Conservation (phyloP, 1,140 invertebrate genomes). For the Zaprionus gabonicus region DNA sequence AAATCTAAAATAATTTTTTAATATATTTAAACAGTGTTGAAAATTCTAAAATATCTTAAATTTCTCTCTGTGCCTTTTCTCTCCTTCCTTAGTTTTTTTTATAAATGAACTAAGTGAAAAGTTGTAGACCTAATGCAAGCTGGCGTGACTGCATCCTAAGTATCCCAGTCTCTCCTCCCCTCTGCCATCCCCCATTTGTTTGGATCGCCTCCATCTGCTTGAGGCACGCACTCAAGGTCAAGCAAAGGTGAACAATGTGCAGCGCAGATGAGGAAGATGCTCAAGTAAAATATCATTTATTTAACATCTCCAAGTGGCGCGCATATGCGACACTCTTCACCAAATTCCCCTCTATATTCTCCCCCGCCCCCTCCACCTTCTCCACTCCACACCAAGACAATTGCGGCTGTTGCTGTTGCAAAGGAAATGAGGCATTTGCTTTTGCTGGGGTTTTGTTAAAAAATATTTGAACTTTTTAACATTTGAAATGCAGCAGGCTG, state of each 20-base stretch:
- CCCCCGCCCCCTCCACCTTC: background rate
- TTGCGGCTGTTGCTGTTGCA: slow-evolving; percentile 58
- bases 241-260: slow-evolving; percentile 75
- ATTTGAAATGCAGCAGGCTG: slow-evolving; percentile 76
- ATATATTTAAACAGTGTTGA: background rate
- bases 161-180: background rate
- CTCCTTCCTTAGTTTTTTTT: slow-evolving; percentile 15
- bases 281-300: slow-evolving; percentile 60
- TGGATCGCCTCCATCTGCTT: slow-evolving; percentile 27
- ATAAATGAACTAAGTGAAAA: slow-evolving; percentile 60
- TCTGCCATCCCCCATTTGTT: background rate
- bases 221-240: slow-evolving; percentile 74
- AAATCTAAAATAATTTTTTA: background rate
- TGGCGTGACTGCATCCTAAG: slow-evolving; percentile 32
- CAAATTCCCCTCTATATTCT: background rate
- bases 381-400: slow-evolving; percentile 54
- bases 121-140: slow-evolving; percentile 50
- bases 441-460: slow-evolving; percentile 64
- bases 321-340: slow-evolving; percentile 47
- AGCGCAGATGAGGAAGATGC: slow-evolving; percentile 52
- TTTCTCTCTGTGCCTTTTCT: background rate
- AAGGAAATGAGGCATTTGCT: slow-evolving; percentile 80
- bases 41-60: background rate
- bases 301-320: slow-evolving; percentile 60
- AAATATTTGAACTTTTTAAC: slow-evolving; percentile 82